Evolutionary conservation across 2,888 invertebrate genomes (phyloP), one percentile per base, ranked within the genome.

Genomic region (Pedicia rivosa): DNA sequence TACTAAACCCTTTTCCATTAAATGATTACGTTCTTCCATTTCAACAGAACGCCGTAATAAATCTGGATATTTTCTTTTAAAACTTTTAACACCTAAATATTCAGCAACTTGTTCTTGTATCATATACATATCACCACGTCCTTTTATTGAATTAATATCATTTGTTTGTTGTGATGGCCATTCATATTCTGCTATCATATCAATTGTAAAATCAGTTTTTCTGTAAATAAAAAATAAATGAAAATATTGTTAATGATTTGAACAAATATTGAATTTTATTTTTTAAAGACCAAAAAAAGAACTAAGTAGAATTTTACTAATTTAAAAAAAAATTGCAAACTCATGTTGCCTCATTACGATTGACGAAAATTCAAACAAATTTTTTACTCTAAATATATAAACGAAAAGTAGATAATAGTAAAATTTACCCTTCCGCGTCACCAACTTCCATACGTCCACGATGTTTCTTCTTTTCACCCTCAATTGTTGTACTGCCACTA

Each of bases 81-180:
- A 97, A 40, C 94, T 92, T 55, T 91, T 94, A 22, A 97, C 84
- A 26, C 84, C 86, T 42, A 98, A 68, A 62, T 84, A 94, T 56
- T 92, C 84, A 0, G 91, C 87, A 42, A 98, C 81, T 83, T 73
- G 97, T 57, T 97, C 97, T 61, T 97, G 92, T 40, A 95, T 75
- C 82, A 94, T 88, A 63, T 78, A 90, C 35, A 83, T 81, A 50
- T 92, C 82, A 34, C n/a, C n/a, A n/a, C 75, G 57, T 16, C 59
- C 59, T 37, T 62, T 54, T 12, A 16, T 15, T 10, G 25, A 35
- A 26, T 25, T 15, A 7, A 26, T 16, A 10, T 24, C n/a, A 24
- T 24, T 24, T 5, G n/a, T 24, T 52, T n/a, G n/a, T n/a, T n/a
- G 72, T 20, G 71, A 68, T 5, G 87, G 87, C 95, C 95, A 95